Evolutionary conservation across 1,140 invertebrate species (phyloP).

Genomic region (Propsilocerus akamusi): DNA sequence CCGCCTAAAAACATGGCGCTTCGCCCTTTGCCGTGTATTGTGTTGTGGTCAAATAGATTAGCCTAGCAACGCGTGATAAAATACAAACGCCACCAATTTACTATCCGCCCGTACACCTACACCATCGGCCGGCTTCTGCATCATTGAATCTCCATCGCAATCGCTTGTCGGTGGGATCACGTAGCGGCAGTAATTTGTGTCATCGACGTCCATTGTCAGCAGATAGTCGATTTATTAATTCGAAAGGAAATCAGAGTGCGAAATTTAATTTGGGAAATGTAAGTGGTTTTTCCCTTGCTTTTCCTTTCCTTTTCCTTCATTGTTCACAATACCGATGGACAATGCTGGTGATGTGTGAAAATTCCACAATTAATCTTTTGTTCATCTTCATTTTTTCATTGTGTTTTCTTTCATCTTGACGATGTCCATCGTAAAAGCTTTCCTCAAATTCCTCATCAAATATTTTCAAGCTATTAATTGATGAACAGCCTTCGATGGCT

Average conservation of each 20-base stretch:
- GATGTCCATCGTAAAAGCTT: slow-evolving; percentile 4
- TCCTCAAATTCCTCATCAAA: slow-evolving; percentile 16
- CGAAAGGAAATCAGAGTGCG: slow-evolving; percentile 2
- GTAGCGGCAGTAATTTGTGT: background rate
- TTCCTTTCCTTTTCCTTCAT: background rate
- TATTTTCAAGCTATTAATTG: slow-evolving; percentile 17
- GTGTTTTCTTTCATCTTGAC: background rate
- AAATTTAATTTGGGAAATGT: slow-evolving; percentile 1
- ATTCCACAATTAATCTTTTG: background rate
- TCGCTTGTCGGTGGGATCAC: background rate
- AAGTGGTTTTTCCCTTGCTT: background rate
- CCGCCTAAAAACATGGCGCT: too few species aligned
- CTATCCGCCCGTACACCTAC: slow-evolving; percentile 2
- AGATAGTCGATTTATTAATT: slow-evolving; percentile 1
- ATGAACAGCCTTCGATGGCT: slow-evolving; percentile 16
- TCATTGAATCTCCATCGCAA: background rate
- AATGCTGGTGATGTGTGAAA: background rate
- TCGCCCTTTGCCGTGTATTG: too few species aligned
- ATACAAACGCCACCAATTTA: slow-evolving; percentile 3
- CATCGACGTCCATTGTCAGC: background rate
- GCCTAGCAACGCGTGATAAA: slow-evolving; percentile 6
- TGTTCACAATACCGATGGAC: background rate
- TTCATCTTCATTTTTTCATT: background rate
- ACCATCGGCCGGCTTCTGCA: background rate
- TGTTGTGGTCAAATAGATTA: slow-evolving; percentile 7